phyloP scores from a whole-genome alignment of 2,113 vertebrate genomes.

The Bagarius yarrelli region DNA sequence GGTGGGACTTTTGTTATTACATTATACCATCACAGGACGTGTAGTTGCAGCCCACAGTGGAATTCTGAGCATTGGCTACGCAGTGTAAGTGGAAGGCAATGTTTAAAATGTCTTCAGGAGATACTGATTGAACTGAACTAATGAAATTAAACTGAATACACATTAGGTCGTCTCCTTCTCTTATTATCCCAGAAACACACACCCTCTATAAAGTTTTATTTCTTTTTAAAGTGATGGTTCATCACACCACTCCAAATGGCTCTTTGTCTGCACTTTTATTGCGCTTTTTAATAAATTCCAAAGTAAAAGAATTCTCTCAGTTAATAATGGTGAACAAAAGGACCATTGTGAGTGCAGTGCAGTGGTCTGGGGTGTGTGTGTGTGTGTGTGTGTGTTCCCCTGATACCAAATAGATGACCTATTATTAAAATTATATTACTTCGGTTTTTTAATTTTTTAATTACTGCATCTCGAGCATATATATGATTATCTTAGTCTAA shows the following conservation, averaged over 20 bases:
- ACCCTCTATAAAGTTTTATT: neutral
- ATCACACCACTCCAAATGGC: conserved; percentile 20
- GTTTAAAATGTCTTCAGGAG: conserved; percentile 52
- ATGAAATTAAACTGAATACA: no score
- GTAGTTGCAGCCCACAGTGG: conserved; percentile 48
- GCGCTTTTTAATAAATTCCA: conserved; percentile 48
- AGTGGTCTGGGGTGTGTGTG: conserved; percentile 18
- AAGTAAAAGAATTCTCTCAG: conserved; percentile 46
- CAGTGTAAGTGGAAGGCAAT: conserved; percentile 48
- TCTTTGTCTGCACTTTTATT: conserved; percentile 26
- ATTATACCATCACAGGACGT: conserved; percentile 58
- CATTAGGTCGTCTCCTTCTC: neutral
- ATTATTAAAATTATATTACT: neutral
- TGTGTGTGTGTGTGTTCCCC: conserved; percentile 2
- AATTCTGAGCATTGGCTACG: conserved; percentile 51
- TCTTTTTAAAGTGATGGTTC: neutral
- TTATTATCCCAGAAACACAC: no score
- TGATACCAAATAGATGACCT: conserved; percentile 21
- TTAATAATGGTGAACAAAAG: conserved; percentile 53
- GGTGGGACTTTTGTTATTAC: conserved; percentile 51
- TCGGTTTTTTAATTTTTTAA: neutral
- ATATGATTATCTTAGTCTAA: neutral
- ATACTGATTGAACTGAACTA: neutral
- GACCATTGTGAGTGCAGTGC: conserved; percentile 28
- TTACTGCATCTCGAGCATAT: neutral